A percentile compares a stretch with the other conserved stretches of the same genome.
phyloP scores from a whole-genome alignment of 2,113 vertebrate species.

The Sebastes fasciatus region DNA sequence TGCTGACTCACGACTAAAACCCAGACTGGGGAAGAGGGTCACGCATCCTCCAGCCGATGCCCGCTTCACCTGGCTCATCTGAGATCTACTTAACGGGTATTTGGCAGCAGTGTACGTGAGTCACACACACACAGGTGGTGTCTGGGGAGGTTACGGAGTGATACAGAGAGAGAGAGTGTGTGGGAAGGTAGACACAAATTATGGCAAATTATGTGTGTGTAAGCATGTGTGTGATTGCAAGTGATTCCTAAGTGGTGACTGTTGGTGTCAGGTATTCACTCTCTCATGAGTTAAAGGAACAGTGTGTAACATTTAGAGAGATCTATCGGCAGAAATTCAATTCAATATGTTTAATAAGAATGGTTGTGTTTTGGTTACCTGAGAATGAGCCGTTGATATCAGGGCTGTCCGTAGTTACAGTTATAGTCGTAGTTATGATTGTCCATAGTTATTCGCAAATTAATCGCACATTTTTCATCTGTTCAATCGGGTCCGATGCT shows the following conservation, averaged over 20 bases:
- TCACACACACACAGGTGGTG: conserved; percentile 67
- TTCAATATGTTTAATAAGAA: no score
- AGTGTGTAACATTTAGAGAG: not conserved
- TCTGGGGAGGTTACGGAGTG: conserved; percentile 26
- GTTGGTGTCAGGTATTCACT: not conserved
- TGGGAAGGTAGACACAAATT: conserved; percentile 13
- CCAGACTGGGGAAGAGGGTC: conserved; percentile 32
- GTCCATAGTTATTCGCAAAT: no score
- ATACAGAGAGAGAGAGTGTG: conserved; percentile 5
- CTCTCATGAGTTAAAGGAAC: not conserved
- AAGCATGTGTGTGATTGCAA: not conserved
- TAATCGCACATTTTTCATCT: no score
- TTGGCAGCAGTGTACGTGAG: conserved; percentile 48
- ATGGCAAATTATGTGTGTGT: not conserved
- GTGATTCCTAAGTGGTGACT: not conserved
- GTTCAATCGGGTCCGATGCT: no score
- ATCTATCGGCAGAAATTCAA: no score
- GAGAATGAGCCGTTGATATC: no score
- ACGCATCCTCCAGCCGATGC: conserved; percentile 22
- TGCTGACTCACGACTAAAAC: conserved; percentile 55
- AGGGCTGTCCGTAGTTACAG: no score
- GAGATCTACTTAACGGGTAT: conserved; percentile 5
- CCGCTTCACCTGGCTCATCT: conserved; percentile 34
- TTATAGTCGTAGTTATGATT: no score
- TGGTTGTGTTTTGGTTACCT: no score